Base-by-base conservation (phyloP, 2,888 invertebrate species). In the Cinara cedri region DNA sequence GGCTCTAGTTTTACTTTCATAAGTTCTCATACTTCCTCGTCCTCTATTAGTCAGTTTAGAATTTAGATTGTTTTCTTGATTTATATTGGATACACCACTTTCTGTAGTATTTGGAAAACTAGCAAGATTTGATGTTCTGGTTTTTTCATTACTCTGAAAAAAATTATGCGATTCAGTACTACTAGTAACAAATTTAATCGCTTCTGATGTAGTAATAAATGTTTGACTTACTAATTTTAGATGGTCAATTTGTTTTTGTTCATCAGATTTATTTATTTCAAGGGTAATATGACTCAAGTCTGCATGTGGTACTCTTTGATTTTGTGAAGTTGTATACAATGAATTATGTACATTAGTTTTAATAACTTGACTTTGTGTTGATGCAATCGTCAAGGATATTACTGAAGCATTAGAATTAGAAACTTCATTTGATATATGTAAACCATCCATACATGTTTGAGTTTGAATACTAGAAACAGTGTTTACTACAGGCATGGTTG, bases 1-100 rank as follows among this genome's bases (percentile, higher is more conserved):
- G 19, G 70, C 78, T 78, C 57, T 78, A n/a, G 78, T 78, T 16
- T 70, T 78, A 70, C 78, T 78, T 78, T 78, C 78, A 24, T 78
- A 78, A 34, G 78, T 70, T 42, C 21, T 78, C 70, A 70, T 70
- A 51, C 57, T 70, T 24, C 78, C 70, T 21, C 78, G 78, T 13
- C 26, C 57, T 60, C n/a, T 70, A 51, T 26, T 78, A 0, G 11
- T 24, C 21, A 9, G 42, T 60, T 68, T 68, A 49, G 57, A 54
- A 60, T 1, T 70, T 13, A 13, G 9, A 34, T 70, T n/a, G 13
- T 51, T 49, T 51, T 68, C 68, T 51, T 70, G 78, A 34, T 19
- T 78, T 8, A 60, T 34, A 10, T 21, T 60, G 1, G 78, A 60
- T 13, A 60, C 10, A 21, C 68, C 10, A 42, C 68, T 11, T 42